phyloP scores from a whole-genome alignment of 1,140 invertebrate species.

The Caenorhabditis brenneri region DNA sequence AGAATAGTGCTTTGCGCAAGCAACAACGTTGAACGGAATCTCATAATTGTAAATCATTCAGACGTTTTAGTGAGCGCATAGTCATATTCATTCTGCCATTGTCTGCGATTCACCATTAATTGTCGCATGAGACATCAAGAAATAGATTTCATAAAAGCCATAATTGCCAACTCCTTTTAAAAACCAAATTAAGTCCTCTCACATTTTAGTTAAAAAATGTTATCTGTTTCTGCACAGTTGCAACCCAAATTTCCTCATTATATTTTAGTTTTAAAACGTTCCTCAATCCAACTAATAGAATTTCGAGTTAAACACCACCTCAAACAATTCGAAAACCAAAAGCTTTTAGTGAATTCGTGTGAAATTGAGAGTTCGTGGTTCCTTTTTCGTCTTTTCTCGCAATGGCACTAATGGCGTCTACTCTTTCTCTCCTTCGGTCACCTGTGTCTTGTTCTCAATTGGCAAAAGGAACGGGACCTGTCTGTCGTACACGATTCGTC shows the following conservation, averaged over 20 bases:
- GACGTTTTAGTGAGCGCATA: neutral
- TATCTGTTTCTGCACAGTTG: too few relatives aligned
- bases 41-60: neutral
- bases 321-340: neutral
- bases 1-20: too few relatives aligned
- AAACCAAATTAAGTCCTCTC: neutral
- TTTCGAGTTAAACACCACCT: too few relatives aligned
- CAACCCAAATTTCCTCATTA: too few relatives aligned
- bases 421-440: neutral
- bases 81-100: neutral
- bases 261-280: too few relatives aligned
- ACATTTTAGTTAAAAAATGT: neutral
- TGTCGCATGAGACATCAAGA: neutral
- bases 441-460: conserved; percentile 1
- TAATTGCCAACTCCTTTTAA: neutral
- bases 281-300: too few relatives aligned
- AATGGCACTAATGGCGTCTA: conserved; percentile 18
- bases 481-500: conserved; percentile 13
- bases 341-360: conserved; percentile 14
- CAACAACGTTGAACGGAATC: neutral
- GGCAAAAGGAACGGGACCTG: conserved; percentile 26
- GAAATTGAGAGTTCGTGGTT: neutral
- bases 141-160: neutral
- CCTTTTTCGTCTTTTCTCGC: neutral
- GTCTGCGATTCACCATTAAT: neutral